These are phyloP conservation scores for Amblyopsis rosae DNA, from an alignment of 2,113 vertebrate genomes.

Conservation along the genomic window DNA sequence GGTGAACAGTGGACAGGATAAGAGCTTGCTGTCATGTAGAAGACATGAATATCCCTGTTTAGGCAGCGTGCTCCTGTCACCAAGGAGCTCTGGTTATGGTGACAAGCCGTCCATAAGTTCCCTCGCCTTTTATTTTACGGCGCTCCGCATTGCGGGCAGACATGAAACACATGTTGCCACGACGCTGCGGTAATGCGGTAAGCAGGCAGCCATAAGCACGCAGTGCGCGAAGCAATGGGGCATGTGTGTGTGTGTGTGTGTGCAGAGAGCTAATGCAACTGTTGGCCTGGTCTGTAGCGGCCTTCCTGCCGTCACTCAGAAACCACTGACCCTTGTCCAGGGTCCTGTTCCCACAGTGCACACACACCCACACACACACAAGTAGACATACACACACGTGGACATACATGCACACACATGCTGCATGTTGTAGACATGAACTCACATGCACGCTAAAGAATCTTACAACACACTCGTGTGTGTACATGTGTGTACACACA, in stretches of 20 bases:
- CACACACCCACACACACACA: constrained; percentile 19
- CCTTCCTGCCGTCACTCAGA: constrained; percentile 43
- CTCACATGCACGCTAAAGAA: not conserved
- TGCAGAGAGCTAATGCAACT: not conserved
- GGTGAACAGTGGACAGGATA: constrained; percentile 33
- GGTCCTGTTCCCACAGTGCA: constrained; percentile 13
- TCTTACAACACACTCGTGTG: not conserved
- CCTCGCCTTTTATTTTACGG: constrained; percentile 20
- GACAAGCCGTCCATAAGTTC: constrained; percentile 39
- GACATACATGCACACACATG: no score
- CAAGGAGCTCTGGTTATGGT: constrained; percentile 30
- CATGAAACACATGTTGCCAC: constrained; percentile 19
- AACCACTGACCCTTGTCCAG: constrained; percentile 40
- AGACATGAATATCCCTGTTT: constrained; percentile 42
- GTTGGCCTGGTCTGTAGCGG: constrained; percentile 20
- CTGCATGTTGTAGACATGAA: no score
- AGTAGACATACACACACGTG: not conserved
- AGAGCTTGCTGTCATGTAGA: constrained; percentile 63
- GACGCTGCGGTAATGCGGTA: constrained; percentile 33
- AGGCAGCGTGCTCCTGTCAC: constrained; percentile 29
- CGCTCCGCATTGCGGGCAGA: constrained; percentile 4
- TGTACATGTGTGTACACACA: not conserved
- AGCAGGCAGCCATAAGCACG: constrained; percentile 10
- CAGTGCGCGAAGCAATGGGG: no score
- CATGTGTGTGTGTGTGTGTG: not conserved